phyloP scores from a whole-genome alignment of 2,113 vertebrate species.

The Aspiorhynchus laticeps region DNA sequence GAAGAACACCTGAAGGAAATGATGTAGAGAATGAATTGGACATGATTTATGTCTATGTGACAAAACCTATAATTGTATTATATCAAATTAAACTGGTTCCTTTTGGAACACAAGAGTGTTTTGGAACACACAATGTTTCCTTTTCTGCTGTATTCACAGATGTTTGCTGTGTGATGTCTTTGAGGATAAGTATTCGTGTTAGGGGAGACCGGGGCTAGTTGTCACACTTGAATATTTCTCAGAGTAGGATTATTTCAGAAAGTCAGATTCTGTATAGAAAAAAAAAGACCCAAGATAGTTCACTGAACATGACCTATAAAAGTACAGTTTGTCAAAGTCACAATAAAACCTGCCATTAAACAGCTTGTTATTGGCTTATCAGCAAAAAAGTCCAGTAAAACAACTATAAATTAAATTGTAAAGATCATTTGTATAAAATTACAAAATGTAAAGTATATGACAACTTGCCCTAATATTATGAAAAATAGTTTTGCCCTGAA shows the following conservation, averaged over 20 bases:
- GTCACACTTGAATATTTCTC: neutral
- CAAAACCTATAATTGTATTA: constrained; percentile 72
- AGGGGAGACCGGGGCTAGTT: neutral
- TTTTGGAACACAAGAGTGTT: constrained; percentile 62
- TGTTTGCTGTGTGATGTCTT: neutral
- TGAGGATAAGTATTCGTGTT: neutral
- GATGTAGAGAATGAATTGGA: constrained; percentile 38
- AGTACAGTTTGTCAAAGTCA: neutral
- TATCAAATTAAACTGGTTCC: constrained; percentile 76
- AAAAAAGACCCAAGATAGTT: neutral
- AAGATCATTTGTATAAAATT: neutral
- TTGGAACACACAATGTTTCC: constrained; percentile 30
- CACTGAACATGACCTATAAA: neutral
- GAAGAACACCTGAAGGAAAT: constrained; percentile 61
- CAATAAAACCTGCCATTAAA: neutral
- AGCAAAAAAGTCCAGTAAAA: neutral
- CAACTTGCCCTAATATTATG: neutral
- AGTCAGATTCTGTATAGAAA: neutral
- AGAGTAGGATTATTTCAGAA: neutral
- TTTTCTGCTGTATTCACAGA: neutral
- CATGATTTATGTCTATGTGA: constrained; percentile 64
- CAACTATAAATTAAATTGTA: neutral
- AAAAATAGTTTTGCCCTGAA: neutral
- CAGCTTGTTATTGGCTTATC: neutral
- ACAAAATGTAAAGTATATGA: neutral